phyloP scores from a whole-genome alignment of 2,797 vertebrate genomes.

The Coregonus sp. region DNA sequence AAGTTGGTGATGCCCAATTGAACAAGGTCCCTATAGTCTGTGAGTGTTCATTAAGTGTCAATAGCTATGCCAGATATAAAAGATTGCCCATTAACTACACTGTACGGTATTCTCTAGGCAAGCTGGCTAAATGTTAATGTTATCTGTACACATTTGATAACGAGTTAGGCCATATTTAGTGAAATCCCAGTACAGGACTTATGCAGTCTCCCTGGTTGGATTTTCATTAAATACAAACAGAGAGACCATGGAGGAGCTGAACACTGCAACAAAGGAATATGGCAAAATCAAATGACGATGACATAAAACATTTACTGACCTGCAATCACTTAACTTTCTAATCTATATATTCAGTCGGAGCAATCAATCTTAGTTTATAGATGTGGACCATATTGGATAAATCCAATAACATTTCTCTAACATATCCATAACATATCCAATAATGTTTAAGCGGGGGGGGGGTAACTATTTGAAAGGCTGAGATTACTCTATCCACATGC shows the following conservation, averaged over 20 bases:
- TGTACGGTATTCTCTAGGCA: slow-evolving; percentile 20
- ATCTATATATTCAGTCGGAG: not conserved
- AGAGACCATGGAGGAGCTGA: not conserved
- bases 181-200: slow-evolving; percentile 28
- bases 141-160: slow-evolving; percentile 25
- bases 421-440: slow-evolving; percentile 4
- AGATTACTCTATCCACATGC: slow-evolving; percentile 1
- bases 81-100: not conserved
- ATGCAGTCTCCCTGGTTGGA: slow-evolving; percentile 17
- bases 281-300: not conserved
- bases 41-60: not conserved
- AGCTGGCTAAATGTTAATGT: slow-evolving; percentile 39
- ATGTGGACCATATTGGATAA: not conserved
- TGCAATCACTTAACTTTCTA: not conserved
- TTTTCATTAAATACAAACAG: slow-evolving; percentile 1
- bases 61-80: not conserved
- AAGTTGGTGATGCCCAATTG: not conserved
- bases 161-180: slow-evolving; percentile 29
- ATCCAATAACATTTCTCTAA: slow-evolving; percentile 10
- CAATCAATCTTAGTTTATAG: not conserved
- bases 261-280: slow-evolving; percentile 1
- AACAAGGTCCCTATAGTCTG: not conserved
- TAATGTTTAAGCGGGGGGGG: slow-evolving; percentile 8
- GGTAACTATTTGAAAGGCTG: slow-evolving; percentile 11
- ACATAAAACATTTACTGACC: not conserved